Base-by-base conservation (phyloP, 2,113 vertebrate species). In the Arvicanthis niloticus region DNA sequence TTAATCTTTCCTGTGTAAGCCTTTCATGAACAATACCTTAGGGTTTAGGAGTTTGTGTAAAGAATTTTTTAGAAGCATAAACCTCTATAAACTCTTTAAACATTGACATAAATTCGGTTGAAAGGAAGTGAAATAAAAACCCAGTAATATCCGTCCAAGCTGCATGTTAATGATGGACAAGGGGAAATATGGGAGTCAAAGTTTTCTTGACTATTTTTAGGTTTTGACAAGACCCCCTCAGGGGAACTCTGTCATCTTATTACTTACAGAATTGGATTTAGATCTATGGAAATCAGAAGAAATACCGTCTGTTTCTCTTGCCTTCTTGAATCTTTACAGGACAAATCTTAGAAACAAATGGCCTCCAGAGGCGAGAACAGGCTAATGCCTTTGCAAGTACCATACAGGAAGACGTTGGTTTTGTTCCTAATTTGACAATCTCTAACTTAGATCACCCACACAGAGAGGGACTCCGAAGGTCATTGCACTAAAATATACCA, bases 91-190 rank as follows among this genome's bases (percentile, higher is more conserved):
- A 98, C 98, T 96, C 97, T 98, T 98, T 97, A 98, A 98, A 97
- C 92, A 68, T 97, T 98, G 98, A 99, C 98, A 98, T 98, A 98
- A 91, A 97, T 98, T 97, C 85, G 97, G 97, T 99, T 99, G 98
- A 99, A 99, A 99, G 98, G 97, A 97, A 98, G 96, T 98, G 98
- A 98, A 98, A 98, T 97, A 98, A 97, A 97, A 98, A 97, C 97
- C 96, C 97, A 94, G 94, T 87, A 92, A 98, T 98, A 98, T 98
- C 7, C 1, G 97, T 97, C 97, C 82, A 96, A 98, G 97, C 98
- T 98, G 94, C 96, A 98, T 98, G 91, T 92, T 98, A 97, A 96
- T 97, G 95, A 95, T 92, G 88, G 95, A 97, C 97, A 97, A 97
- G 94, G 92, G 97, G 95, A 98, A 98, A 90, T 95, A 96, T 97